Conservation (phyloP, 2,113 vertebrate genomes). For the Malurus cyaneus region DNA sequence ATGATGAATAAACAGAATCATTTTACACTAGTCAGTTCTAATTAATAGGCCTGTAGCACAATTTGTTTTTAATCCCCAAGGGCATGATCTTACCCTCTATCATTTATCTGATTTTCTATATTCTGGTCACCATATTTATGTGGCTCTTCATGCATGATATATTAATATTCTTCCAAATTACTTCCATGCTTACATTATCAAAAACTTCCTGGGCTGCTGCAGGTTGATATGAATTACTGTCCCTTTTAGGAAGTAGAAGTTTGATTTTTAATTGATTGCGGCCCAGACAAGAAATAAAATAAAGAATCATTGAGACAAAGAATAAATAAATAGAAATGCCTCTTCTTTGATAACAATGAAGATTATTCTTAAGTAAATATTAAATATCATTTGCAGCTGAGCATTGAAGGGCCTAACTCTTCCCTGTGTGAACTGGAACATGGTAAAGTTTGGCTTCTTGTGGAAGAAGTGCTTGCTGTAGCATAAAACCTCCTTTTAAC, state of each 20-base stretch:
- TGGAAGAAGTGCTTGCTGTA: background rate
- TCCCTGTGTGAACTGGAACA: fast-evolving
- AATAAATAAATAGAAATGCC: background rate
- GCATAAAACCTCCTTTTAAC: background rate
- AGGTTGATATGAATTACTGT: background rate
- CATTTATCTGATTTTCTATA: background rate
- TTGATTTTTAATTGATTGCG: background rate
- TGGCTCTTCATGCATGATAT: background rate
- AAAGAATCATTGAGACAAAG: background rate
- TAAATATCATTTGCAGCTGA: background rate
- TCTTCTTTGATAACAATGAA: background rate
- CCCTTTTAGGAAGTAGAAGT: background rate
- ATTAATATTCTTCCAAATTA: background rate
- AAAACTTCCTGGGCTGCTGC: background rate
- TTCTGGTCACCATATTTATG: background rate
- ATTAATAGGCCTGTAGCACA: background rate
- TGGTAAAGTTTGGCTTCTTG: background rate
- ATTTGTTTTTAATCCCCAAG: background rate
- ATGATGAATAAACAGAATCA: background rate
- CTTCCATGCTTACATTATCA: background rate
- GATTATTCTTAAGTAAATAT: background rate
- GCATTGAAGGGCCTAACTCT: background rate
- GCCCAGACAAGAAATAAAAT: background rate
- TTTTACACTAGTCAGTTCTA: background rate
- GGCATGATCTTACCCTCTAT: background rate